A percentile compares a stretch with the other conserved stretches of the same genome.
Evolutionary conservation across 30 jellyfish, hydroid and myxozoan species (phyloP).

Genomic region (Morbakka virulenta): DNA sequence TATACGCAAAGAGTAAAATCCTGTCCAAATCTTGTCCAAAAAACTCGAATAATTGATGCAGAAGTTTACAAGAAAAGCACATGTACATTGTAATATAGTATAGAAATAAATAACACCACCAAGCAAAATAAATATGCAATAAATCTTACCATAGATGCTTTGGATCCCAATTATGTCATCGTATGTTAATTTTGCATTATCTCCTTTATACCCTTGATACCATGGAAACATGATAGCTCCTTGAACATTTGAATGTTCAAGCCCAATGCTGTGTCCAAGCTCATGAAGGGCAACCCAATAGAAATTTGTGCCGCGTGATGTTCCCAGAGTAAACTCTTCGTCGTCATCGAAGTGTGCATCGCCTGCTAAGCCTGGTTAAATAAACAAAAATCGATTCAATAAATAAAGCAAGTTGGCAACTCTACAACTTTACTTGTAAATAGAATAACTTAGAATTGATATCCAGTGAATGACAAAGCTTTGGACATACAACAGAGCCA

Average conservation of each 20-base stretch:
- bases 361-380: conserved; percentile 58
- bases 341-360: conserved; percentile 84
- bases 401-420: too few species aligned
- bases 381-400: too few species aligned
- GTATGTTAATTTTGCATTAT: conserved; percentile 41
- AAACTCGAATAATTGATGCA: background rate
- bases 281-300: conserved; percentile 80
- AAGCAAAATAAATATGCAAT: background rate
- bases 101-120: too few species aligned
- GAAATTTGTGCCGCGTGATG: conserved; percentile 62
- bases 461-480: too few species aligned
- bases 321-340: conserved; percentile 56
- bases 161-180: conserved; percentile 89
- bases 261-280: conserved; percentile 80
- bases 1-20: too few species aligned
- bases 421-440: too few species aligned
- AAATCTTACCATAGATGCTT: conserved; percentile 69
- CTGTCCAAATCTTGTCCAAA: background rate
- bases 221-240: conserved; percentile 98
- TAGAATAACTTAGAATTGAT: too few species aligned
- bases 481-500: too few species aligned
- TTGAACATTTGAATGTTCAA: conserved; percentile 70
- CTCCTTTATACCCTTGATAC: conserved; percentile 83
- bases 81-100: too few species aligned
- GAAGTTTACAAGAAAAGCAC: background rate